A percentile compares a stretch with the other conserved stretches of the same genome.
phyloP scores from a whole-genome alignment of 2,888 invertebrate species.

The Saturnia japonica region DNA sequence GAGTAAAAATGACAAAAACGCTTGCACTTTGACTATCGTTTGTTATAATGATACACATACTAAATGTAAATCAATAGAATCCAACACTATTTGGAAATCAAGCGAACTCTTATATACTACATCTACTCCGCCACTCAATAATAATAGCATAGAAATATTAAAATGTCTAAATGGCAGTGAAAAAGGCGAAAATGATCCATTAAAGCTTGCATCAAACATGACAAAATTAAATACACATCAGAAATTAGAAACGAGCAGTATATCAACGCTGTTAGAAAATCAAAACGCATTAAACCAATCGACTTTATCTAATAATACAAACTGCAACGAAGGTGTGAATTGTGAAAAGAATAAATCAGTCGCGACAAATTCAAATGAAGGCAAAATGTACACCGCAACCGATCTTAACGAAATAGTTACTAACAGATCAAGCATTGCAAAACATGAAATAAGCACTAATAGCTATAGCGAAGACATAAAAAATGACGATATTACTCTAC shows the following conservation, averaged over 20 bases:
- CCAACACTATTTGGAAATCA: background rate
- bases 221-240: background rate
- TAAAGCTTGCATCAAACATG: background rate
- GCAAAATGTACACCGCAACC: background rate
- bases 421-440: background rate
- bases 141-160: background rate
- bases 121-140: background rate
- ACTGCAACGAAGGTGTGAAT: background rate
- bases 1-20: background rate
- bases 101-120: background rate
- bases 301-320: background rate
- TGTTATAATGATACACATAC: background rate
- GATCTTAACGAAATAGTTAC: background rate
- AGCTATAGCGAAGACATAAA: background rate
- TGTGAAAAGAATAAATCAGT: background rate
- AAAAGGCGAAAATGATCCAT: background rate
- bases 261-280: background rate
- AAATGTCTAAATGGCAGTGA: background rate
- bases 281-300: background rate
- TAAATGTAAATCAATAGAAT: background rate
- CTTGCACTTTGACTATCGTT: background rate
- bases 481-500: background rate
- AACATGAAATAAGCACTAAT: background rate
- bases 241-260: background rate
- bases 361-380: background rate